A percentile compares a stretch with the other conserved stretches of the same genome.
phyloP scores from a whole-genome alignment of 2,888 invertebrate genomes.

The Slavum lentiscoides region DNA sequence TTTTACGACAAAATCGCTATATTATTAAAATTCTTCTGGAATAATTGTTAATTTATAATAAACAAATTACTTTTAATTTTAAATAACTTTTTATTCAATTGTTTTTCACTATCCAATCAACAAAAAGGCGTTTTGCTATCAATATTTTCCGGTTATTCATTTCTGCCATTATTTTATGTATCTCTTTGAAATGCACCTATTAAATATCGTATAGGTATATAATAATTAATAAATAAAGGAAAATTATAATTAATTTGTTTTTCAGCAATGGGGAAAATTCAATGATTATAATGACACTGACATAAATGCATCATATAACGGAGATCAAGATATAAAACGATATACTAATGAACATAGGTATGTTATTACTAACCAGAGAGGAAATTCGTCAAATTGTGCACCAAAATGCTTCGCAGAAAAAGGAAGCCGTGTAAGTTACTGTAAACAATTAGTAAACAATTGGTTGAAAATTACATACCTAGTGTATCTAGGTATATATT shows the following conservation, averaged over 20 bases:
- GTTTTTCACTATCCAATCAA: too few species aligned
- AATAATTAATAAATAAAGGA: too few species aligned
- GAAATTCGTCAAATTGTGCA: slow-evolving; percentile 63
- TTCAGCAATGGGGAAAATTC: slow-evolving; percentile 32
- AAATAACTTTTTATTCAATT: too few species aligned
- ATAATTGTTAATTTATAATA: too few species aligned
- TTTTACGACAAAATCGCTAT: too few species aligned
- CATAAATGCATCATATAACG: neutral
- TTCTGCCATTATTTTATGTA: too few species aligned
- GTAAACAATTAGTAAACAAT: neutral
- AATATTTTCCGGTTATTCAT: too few species aligned
- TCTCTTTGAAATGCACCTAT: too few species aligned
- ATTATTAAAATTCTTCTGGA: too few species aligned
- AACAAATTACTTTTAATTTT: too few species aligned
- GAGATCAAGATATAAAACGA: slow-evolving; percentile 32
- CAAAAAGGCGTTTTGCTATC: too few species aligned
- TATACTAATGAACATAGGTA: slow-evolving; percentile 46
- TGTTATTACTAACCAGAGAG: slow-evolving; percentile 55
- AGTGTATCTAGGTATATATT: slow-evolving; percentile 54
- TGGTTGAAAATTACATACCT: neutral
- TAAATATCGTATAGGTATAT: too few species aligned
- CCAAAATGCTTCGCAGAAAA: slow-evolving; percentile 90
- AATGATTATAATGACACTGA: slow-evolving; percentile 10
- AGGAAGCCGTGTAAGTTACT: slow-evolving; percentile 71
- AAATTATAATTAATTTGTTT: neutral